A percentile compares a stretch with the other conserved stretches of the same genome.
Evolutionary conservation across 2,113 vertebrate genomes (phyloP).

Genomic region (Megaceryle torquata): DNA sequence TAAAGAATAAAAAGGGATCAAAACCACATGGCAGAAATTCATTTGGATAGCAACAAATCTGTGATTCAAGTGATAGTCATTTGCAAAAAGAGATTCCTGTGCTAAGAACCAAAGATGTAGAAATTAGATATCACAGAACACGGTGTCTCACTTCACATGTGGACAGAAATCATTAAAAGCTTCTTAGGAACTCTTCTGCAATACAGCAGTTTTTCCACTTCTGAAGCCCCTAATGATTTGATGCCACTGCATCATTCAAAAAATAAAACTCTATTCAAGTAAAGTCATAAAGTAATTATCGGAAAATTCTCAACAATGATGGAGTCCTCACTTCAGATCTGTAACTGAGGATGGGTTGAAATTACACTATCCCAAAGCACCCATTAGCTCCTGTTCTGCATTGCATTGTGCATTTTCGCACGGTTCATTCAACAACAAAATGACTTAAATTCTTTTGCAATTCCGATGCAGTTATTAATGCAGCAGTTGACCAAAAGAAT

Average conservation of each 20-base stretch:
- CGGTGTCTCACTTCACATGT: not conserved
- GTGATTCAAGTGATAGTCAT: not conserved
- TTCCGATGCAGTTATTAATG: constrained; percentile 45
- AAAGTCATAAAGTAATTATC: not conserved
- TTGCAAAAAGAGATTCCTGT: not conserved
- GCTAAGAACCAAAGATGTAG: not conserved
- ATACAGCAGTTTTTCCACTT: not conserved
- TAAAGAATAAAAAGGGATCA: not conserved
- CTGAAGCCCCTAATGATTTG: not conserved
- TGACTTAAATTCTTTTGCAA: constrained; percentile 27
- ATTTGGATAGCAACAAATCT: not conserved
- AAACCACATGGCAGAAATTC: not conserved
- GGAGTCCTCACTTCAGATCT: not conserved
- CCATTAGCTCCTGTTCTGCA: constrained; percentile 1
- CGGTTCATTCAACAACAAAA: not conserved
- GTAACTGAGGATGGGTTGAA: not conserved
- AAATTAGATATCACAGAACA: not conserved
- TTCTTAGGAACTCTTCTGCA: not conserved
- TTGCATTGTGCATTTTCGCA: not conserved
- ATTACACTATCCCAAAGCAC: not conserved
- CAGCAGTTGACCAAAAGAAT: not conserved
- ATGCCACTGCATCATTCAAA: not conserved
- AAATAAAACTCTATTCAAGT: not conserved
- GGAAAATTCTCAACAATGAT: constrained; percentile 9
- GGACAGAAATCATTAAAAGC: not conserved